These are phyloP conservation scores for Arctocebus calabarensis DNA, from an alignment of 2,797 vertebrate species.

Conservation along the genomic window DNA sequence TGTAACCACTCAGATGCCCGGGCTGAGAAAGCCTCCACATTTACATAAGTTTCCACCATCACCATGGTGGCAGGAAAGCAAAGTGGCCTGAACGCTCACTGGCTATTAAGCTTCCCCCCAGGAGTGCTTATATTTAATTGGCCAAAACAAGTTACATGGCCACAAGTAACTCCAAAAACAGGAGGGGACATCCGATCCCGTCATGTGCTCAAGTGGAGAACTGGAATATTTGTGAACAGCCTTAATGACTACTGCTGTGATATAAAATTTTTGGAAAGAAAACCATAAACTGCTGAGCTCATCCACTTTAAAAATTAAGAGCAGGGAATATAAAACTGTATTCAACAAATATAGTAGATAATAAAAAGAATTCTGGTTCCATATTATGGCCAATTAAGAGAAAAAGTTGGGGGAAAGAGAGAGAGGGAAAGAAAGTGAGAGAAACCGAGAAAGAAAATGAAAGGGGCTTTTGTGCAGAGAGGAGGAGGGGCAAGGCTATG, in stretches of 20 bases:
- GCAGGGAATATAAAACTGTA: slow-evolving; percentile 74
- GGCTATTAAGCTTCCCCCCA: neutral
- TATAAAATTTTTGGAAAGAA: slow-evolving; percentile 69
- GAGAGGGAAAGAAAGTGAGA: neutral
- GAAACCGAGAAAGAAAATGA: neutral
- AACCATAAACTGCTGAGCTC: slow-evolving; percentile 70
- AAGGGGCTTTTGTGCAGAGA: neutral
- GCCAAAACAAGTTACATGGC: neutral
- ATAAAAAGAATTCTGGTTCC: slow-evolving; percentile 73
- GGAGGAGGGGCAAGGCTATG: neutral
- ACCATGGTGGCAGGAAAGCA: neutral
- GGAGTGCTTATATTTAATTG: neutral
- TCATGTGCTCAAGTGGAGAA: neutral
- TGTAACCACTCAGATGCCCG: neutral
- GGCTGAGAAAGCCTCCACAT: slow-evolving; percentile 16
- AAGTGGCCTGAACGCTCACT: neutral
- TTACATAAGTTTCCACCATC: neutral
- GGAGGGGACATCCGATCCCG: neutral
- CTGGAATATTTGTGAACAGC: slow-evolving; percentile 62
- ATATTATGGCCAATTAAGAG: slow-evolving; percentile 73
- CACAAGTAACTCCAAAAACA: neutral
- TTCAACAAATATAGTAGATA: slow-evolving; percentile 77
- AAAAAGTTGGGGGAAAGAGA: slow-evolving; percentile 53
- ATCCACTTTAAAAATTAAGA: slow-evolving; percentile 78
- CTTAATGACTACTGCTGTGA: slow-evolving; percentile 23